A percentile compares a stretch with the other conserved stretches of the same genome.
Evolutionary conservation across 2,797 vertebrate species (phyloP).

Genomic region (Macropodus opercularis): DNA sequence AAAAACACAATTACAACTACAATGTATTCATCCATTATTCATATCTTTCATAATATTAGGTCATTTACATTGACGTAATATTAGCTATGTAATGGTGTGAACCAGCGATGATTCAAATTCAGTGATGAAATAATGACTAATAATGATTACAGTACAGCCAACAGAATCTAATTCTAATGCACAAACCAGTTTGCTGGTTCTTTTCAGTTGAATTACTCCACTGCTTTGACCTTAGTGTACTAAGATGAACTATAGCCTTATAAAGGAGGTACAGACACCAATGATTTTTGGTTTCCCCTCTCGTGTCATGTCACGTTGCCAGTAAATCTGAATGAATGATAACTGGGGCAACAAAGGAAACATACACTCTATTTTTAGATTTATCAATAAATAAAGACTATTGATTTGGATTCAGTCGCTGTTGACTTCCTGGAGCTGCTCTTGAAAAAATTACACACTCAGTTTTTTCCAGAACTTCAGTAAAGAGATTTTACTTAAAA

Average conservation of each 20-base stretch:
- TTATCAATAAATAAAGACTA: constrained; percentile 24
- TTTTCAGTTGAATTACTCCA: neutral
- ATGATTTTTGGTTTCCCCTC: constrained; percentile 4
- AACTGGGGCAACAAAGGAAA: constrained; percentile 29
- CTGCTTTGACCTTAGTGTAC: neutral
- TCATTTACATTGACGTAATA: too few species aligned
- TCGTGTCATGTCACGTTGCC: constrained; percentile 14
- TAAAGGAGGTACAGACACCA: neutral
- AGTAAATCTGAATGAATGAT: constrained; percentile 25
- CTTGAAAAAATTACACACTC: neutral
- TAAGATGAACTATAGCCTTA: neutral
- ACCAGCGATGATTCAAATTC: too few species aligned
- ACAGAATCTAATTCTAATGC: too few species aligned
- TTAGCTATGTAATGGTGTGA: too few species aligned
- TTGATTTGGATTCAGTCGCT: constrained; percentile 13
- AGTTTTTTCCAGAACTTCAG: neutral
- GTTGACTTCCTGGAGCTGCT: neutral
- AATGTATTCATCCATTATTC: too few species aligned
- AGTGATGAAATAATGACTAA: too few species aligned
- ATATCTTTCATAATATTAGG: too few species aligned
- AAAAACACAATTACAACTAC: too few species aligned
- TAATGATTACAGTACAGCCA: too few species aligned
- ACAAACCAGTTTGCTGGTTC: too few species aligned
- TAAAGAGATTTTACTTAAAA: neutral
- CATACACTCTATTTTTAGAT: constrained; percentile 31